Evolutionary conservation across 2,113 vertebrate genomes (phyloP), one percentile per base, ranked within the genome.

Genomic region (Ammodytes dubius): DNA sequence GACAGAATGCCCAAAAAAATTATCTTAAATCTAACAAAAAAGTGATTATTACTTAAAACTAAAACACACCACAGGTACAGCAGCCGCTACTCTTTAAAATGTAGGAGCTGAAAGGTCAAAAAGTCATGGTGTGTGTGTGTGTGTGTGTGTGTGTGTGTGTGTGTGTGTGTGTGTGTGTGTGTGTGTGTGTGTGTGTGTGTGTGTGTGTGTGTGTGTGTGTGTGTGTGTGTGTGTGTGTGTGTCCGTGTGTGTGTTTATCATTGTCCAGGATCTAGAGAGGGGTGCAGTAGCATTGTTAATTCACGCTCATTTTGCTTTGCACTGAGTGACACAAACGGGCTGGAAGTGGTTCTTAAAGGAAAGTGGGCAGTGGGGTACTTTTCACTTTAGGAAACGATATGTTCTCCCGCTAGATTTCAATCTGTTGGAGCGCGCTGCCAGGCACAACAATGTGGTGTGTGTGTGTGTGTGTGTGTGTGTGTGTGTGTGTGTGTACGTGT

Each of bases 361-460:
- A 77, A 82, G 88, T 81, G 85, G 85, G 58, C 40, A 2, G 17
- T 59, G 12, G 46, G 81, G 85, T 27, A 66, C 74, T 77, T 79
- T 88, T n/a, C 4, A 40, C 45, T 89, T 4, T 7, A 90, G 96
- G 96, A 96, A 96, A 95, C 94, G 88, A 95, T 93, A 95, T 91
- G 72, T 95, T 96, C 95, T 95, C 94, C 94, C 78, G 86, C 87
- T 92, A 91, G 95, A 96, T 95, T 92, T 92, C 89, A 90, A 95
- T 96, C 95, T 94, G 93, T 86, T 87, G 73, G 90, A 94, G 94
- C 90, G 86, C 42, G 10, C 88, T 69, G 88, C 94, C 94, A 95
- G 91, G 82, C 93, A 95, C 84, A 96, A 97, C 96, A 97, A 96
- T 96, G 92, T 87, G 70, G 95, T 94, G 96, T 95, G 27, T 27